phyloP scores from a whole-genome alignment of 2,113 vertebrate species.

The Parotia lawesii region DNA sequence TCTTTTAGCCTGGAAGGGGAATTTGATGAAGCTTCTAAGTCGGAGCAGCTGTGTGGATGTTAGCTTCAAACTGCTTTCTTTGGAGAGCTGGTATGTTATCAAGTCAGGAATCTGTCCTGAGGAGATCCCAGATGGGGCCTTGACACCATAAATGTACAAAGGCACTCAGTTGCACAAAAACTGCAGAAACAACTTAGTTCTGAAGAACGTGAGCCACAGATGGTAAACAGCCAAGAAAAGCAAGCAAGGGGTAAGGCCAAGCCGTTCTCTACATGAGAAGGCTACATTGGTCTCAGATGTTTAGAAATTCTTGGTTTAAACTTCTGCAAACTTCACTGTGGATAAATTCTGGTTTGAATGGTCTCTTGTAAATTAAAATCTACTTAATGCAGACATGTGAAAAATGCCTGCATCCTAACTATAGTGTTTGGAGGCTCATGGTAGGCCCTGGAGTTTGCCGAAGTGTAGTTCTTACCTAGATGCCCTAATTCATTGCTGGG shows the following conservation, averaged over 20 bases:
- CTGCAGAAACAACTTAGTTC: slow-evolving; percentile 25
- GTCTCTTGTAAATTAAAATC: neutral
- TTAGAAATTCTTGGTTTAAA: neutral
- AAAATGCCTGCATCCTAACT: neutral
- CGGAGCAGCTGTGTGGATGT: slow-evolving; percentile 51
- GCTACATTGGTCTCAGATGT: slow-evolving; percentile 7
- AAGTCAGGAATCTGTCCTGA: slow-evolving; percentile 53
- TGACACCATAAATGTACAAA: slow-evolving; percentile 66
- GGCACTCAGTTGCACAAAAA: slow-evolving; percentile 43
- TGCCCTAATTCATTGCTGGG: neutral
- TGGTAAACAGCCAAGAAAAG: slow-evolving; percentile 54
- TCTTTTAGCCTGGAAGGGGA: slow-evolving; percentile 21
- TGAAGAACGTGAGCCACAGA: slow-evolving; percentile 42
- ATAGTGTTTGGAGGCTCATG: neutral
- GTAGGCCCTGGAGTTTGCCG: neutral
- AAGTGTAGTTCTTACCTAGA: neutral
- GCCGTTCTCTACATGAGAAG: neutral
- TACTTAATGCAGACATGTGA: neutral
- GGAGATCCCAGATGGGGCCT: slow-evolving; percentile 54
- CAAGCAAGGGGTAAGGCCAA: slow-evolving; percentile 40
- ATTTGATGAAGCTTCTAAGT: slow-evolving; percentile 28
- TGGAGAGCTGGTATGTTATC: slow-evolving; percentile 56
- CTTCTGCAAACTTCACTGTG: neutral
- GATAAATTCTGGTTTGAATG: neutral
- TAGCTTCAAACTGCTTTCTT: slow-evolving; percentile 45